Percentiles rank a stretch among this genome's conserved stretches.
Evolutionary conservation across 2,888 invertebrate genomes (phyloP).

Genomic region (Aromia moschata): DNA sequence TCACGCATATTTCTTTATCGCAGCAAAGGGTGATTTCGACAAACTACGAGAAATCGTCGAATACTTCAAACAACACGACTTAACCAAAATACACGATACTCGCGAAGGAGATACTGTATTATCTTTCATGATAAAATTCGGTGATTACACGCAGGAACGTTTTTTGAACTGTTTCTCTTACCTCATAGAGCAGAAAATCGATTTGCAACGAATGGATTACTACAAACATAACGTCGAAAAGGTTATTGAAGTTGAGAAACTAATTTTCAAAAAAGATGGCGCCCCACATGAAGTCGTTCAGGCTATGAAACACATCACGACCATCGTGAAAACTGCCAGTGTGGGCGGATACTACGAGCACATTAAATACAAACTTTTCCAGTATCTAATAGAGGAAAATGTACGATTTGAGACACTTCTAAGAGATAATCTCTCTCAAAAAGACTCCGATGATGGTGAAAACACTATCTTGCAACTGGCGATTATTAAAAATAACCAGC

Average conservation of each 20-base stretch:
- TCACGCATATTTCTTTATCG: slow-evolving; percentile 7
- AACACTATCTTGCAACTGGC: slow-evolving; percentile 18
- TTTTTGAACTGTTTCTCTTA: slow-evolving; percentile 1
- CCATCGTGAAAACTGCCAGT: neutral
- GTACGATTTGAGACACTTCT: slow-evolving; percentile 1
- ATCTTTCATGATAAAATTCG: slow-evolving; percentile 21
- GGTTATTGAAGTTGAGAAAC: slow-evolving; percentile 4
- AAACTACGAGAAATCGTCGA: slow-evolving; percentile 6
- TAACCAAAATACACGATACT: slow-evolving; percentile 10
- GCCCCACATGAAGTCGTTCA: neutral
- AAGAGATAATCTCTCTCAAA: neutral
- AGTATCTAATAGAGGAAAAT: neutral
- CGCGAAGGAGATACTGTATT: slow-evolving; percentile 16
- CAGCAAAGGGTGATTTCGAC: slow-evolving; percentile 8
- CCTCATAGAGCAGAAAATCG: slow-evolving; percentile 1
- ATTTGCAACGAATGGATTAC: slow-evolving; percentile 9
- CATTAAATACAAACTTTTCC: slow-evolving; percentile 6
- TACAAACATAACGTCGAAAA: neutral
- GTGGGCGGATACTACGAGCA: neutral
- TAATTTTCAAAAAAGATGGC: neutral
- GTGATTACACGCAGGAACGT: neutral
- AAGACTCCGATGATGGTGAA: slow-evolving; percentile 14
- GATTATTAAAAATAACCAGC: slow-evolving; percentile 12
- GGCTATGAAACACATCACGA: neutral
- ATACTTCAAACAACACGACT: neutral